These are phyloP conservation scores for Ptilorrhoa leucosticta DNA, from an alignment of 2,113 vertebrate species.

Conservation along the genomic window DNA sequence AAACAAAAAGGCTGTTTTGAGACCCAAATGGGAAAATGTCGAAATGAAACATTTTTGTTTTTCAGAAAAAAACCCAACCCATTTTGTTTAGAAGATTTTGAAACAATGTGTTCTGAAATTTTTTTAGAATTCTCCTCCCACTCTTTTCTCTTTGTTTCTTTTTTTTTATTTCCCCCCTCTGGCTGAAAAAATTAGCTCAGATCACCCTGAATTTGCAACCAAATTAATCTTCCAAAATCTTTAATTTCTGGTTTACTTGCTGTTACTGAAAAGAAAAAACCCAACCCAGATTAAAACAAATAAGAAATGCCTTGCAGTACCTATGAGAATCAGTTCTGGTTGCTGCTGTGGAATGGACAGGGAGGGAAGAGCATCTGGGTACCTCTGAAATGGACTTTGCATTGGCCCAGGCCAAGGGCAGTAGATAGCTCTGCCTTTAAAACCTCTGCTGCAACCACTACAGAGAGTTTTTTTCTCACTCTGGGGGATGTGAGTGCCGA, in stretches of 20 bases:
- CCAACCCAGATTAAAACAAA: not conserved
- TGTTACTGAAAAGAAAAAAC: not conserved
- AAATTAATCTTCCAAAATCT: not conserved
- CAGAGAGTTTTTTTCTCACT: not conserved
- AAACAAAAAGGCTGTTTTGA: constrained; percentile 15
- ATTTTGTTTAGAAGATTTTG: constrained; percentile 49
- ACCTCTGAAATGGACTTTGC: not conserved
- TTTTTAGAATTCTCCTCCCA: constrained; percentile 22
- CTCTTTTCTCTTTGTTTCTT: not conserved
- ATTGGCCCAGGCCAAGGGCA: not conserved
- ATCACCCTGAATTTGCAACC: not conserved
- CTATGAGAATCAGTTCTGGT: not conserved
- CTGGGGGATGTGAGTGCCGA: not conserved
- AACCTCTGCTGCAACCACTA: not conserved
- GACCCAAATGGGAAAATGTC: not conserved
- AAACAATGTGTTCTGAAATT: constrained; percentile 47
- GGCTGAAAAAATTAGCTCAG: not conserved
- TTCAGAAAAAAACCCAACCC: constrained; percentile 3
- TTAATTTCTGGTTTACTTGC: not conserved
- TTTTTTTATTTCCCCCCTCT: not conserved
- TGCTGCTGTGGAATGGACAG: not conserved
- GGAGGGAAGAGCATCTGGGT: not conserved
- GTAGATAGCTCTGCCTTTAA: not conserved
- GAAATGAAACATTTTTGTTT: constrained; percentile 20
- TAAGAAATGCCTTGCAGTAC: not conserved